Base-by-base conservation (phyloP, 64 coral and sea anemone species). In the Orbicella faveolata region DNA sequence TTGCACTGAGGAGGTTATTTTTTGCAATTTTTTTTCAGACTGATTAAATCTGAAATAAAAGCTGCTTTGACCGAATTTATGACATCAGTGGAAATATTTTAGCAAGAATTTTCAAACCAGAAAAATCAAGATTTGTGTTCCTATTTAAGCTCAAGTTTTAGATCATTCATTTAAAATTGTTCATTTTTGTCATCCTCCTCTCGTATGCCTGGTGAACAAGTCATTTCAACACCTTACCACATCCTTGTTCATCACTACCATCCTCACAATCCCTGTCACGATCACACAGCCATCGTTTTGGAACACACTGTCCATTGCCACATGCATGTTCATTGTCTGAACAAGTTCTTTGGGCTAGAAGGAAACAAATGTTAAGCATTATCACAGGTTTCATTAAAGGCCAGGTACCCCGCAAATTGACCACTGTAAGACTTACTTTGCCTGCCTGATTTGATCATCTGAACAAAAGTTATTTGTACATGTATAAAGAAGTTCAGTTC, bases 211-310 rank as follows among this genome's bases (percentile, higher is more conserved):
- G 82, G 82, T 52, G 53, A 15, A 37, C 53, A 25, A 3, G 35
- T n/a, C 2, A 20, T 67, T 21, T 15, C 33, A 4, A 36, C 23
- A 90, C 70, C 89, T 65, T 94, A 98, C 95, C 92, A 94, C 95
- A 98, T 16, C 64, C 77, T 20, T 16, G 10, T 39, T 98, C 95
- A 81, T 98, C 95, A 44, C 89, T 62, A 34, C 86, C 80, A 76
- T 98, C 63, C 57, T 62, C 48, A 81, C 95, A 98, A 52, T 98
- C 95, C 15, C 68, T 68, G 6, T 94, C 95, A 8, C 68, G 63
- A 51, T 98, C 95, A 89, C 95, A 98, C 36, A 88, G 72, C 95
- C 95, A 98, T 80, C 85, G 70, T 4, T 54, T 55, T 67, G 95
- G 92, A 77, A 98, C 92, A 19, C 95, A 98, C 2, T 80, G 83